Evolutionary conservation across 2,888 invertebrate species (phyloP).

Genomic region (Galerucella calmariensis): DNA sequence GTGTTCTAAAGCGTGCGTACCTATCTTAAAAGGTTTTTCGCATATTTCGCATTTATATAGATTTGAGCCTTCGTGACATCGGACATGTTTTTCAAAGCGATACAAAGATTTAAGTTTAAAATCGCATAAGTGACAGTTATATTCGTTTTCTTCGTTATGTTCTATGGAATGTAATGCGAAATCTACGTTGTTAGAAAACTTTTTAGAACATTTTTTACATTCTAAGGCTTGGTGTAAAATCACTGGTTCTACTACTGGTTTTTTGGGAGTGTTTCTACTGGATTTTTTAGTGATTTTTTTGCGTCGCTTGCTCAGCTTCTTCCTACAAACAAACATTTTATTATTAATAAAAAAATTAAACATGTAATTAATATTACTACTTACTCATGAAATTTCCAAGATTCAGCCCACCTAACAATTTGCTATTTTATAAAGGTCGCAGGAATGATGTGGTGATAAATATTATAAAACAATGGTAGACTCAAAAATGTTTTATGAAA

Average conservation of each 20-base stretch:
- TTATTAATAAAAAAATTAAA: neutral
- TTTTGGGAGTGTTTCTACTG: slow-evolving; percentile 28
- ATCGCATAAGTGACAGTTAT: slow-evolving; percentile 58
- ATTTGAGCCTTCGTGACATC: slow-evolving; percentile 55
- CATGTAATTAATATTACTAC: neutral
- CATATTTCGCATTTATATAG: slow-evolving; percentile 44
- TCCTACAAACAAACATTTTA: slow-evolving; percentile 7
- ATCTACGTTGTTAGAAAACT: slow-evolving; percentile 54
- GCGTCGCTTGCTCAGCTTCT: no score
- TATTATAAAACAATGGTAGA: no score
- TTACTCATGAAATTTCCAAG: no score
- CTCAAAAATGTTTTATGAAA: no score
- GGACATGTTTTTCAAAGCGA: slow-evolving; percentile 61
- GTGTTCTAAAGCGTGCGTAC: slow-evolving; percentile 57
- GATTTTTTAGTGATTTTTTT: slow-evolving; percentile 22
- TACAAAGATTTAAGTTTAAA: slow-evolving; percentile 56
- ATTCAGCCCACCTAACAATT: no score
- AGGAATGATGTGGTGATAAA: no score
- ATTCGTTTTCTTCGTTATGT: slow-evolving; percentile 53
- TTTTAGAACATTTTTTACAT: slow-evolving; percentile 55
- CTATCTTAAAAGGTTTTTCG: slow-evolving; percentile 46
- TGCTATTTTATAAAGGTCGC: no score
- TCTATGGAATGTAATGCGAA: slow-evolving; percentile 56
- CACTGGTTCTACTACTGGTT: slow-evolving; percentile 35
- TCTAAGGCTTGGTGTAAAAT: slow-evolving; percentile 56